phyloP scores from a whole-genome alignment of 2,797 vertebrate species.

The Tinamus major region DNA sequence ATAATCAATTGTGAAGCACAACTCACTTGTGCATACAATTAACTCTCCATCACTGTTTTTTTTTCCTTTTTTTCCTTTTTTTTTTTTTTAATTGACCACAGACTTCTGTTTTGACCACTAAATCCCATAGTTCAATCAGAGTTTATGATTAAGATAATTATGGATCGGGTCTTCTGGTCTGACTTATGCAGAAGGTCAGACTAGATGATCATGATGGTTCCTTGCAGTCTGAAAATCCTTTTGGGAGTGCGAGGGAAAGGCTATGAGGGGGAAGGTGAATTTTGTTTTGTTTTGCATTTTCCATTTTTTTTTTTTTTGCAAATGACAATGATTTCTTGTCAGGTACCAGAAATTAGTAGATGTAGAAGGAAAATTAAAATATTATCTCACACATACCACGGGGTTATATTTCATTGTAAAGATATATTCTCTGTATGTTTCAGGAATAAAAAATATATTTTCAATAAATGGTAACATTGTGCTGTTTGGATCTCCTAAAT shows the following conservation, averaged over 20 bases:
- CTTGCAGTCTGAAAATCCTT: not conserved
- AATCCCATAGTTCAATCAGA: not conserved
- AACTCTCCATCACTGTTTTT: not conserved
- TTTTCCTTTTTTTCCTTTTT: not conserved
- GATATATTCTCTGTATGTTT: not conserved
- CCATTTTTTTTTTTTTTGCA: not conserved
- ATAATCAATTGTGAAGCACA: not conserved
- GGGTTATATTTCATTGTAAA: not conserved
- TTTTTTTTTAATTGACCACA: not conserved
- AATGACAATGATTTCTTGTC: not conserved
- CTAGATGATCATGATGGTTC: not conserved
- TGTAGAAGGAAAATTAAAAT: not conserved
- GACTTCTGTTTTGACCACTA: not conserved
- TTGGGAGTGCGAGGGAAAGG: not conserved
- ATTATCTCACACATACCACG: not conserved
- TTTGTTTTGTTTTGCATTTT: not conserved
- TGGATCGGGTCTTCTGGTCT: not conserved
- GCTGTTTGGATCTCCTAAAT: not conserved
- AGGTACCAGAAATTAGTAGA: not conserved
- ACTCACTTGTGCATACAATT: not conserved
- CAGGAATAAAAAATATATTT: not conserved
- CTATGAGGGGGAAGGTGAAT: too few species aligned
- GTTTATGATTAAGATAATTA: not conserved
- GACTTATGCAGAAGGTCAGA: not conserved
- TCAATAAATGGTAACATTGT: not conserved